These are phyloP conservation scores for Pitta sordida DNA, from an alignment of 2,113 vertebrate genomes.

Conservation along the genomic window DNA sequence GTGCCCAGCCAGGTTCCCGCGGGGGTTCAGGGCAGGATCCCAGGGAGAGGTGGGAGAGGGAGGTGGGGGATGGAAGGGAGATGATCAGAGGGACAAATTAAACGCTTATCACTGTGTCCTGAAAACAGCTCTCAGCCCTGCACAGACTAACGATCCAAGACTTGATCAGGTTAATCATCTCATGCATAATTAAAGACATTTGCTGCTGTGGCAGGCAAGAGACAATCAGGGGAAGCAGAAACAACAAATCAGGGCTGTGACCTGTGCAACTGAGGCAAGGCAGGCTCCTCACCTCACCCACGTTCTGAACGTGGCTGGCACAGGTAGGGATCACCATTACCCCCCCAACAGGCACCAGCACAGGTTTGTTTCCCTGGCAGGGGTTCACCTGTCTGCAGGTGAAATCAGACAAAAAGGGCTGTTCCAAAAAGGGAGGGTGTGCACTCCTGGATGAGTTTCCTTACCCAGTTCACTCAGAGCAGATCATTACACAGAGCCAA, in stretches of 20 bases:
- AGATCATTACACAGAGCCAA: background rate
- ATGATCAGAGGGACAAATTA: background rate
- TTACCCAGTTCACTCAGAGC: background rate
- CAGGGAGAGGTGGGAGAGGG: background rate
- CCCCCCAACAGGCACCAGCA: background rate
- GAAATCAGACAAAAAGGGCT: background rate
- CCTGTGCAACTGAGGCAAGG: background rate
- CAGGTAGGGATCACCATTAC: background rate
- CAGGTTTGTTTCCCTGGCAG: background rate
- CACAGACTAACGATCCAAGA: constrained; percentile 11
- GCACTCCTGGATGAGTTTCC: background rate
- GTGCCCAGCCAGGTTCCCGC: too few species aligned
- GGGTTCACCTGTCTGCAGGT: background rate
- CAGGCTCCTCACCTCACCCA: background rate
- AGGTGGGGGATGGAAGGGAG: background rate
- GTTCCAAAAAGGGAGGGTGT: background rate
- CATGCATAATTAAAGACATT: constrained; percentile 49
- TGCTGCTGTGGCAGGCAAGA: constrained; percentile 15
- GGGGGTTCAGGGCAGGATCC: background rate
- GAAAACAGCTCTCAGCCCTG: constrained; percentile 18
- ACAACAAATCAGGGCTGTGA: background rate
- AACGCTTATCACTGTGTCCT: background rate
- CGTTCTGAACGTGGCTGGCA: background rate
- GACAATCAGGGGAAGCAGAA: constrained; percentile 9
- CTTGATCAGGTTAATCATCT: constrained; percentile 53